Conservation (phyloP, 1,140 invertebrate species). For the Chymomyza costata region DNA sequence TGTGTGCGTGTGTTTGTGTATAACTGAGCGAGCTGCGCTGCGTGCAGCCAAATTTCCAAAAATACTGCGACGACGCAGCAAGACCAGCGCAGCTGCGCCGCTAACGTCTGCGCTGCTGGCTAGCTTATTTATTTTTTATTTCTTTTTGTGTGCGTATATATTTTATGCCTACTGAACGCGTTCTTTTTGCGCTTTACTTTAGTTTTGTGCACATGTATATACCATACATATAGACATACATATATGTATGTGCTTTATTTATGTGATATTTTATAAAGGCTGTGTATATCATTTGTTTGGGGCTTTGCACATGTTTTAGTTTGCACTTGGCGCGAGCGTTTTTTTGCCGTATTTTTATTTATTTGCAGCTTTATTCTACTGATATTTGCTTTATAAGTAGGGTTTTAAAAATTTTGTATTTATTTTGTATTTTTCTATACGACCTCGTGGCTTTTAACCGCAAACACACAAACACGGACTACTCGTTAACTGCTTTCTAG, state of each 20-base stretch:
- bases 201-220: no score
- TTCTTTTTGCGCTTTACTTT: conserved; percentile 41
- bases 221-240: no score
- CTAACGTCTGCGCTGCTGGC: neutral
- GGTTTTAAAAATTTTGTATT: no score
- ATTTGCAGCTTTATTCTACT: no score
- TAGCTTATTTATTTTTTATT: conserved; percentile 16
- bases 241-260: no score
- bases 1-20: conserved; percentile 15
- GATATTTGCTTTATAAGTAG: no score
- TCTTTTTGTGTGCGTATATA: no score
- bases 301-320: conserved; percentile 31
- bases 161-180: conserved; percentile 33
- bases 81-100: no score
- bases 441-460: conserved; percentile 75
- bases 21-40: conserved; percentile 5
- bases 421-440: conserved; percentile 36
- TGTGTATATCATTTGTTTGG: conserved; percentile 27
- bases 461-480: conserved; percentile 67
- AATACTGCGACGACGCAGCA: neutral
- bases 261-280: no score
- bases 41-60: conserved; percentile 17
- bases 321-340: conserved; percentile 15
- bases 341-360: conserved; percentile 8
- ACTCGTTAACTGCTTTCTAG: conserved; percentile 72